Conservation (phyloP, 2,113 vertebrate genomes). For the Aegithalos caudatus region DNA sequence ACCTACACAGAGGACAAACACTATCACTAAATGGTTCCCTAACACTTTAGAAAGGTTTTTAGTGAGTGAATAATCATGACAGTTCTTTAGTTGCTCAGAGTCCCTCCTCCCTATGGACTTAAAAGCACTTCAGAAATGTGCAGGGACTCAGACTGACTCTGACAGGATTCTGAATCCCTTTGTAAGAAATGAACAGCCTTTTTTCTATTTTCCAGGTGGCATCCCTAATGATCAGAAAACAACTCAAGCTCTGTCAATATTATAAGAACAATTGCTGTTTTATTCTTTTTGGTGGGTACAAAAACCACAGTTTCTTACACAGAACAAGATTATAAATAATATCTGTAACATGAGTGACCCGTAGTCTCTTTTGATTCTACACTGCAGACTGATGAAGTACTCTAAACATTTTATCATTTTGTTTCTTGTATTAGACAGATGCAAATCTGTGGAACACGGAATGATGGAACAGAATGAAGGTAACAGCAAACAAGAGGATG, state of each 20-base stretch:
- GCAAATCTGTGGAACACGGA: constrained; percentile 73
- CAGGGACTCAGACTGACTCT: not conserved
- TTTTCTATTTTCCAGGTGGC: constrained; percentile 21
- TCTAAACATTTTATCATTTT: constrained; percentile 73
- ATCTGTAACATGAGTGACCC: constrained; percentile 73
- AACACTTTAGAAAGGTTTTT: not conserved
- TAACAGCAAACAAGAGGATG: constrained; percentile 77
- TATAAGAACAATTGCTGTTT: constrained; percentile 78
- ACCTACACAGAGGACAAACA: not conserved
- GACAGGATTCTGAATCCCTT: not conserved
- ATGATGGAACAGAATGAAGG: constrained; percentile 75
- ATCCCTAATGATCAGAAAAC: constrained; percentile 63
- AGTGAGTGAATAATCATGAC: not conserved
- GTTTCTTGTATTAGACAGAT: constrained; percentile 81
- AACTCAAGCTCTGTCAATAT: constrained; percentile 72
- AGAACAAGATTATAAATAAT: constrained; percentile 84
- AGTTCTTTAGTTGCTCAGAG: not conserved
- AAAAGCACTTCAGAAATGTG: not conserved
- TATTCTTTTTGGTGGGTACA: constrained; percentile 83
- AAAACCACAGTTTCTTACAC: constrained; percentile 85
- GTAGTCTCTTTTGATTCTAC: constrained; percentile 77
- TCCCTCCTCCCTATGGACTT: not conserved
- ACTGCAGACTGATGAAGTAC: constrained; percentile 71
- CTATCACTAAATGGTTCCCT: not conserved
- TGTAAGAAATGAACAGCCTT: not conserved